Base-by-base conservation (phyloP, 1,140 invertebrate genomes). In the Zophobas morio region DNA sequence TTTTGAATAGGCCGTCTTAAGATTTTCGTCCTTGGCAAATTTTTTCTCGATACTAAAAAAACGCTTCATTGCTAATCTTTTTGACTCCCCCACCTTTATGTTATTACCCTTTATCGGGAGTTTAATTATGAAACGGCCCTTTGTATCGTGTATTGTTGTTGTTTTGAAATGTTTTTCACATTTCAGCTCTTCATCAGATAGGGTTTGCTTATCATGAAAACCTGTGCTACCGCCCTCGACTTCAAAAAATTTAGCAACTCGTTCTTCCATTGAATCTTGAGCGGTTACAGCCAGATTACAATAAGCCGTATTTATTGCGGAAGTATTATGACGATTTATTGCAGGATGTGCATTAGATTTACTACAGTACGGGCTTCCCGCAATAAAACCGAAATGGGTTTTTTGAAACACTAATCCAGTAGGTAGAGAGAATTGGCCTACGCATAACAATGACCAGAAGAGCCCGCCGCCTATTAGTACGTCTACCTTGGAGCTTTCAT, bases 51-150 rank as follows among this genome's bases (percentile, higher is more conserved):
- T 57, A 49, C 54, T 66, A 1, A 81, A 60, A 78, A 86, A 84
- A 8, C 82, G 76, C 60, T 78, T 82, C 66, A 78, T 78, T 5
- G 84, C 85, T n/a, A 81, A 8, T 6, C 54, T 37, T 60, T 80
- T 82, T 8, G 85, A 86, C 63, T 85, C 78, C 46, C 85, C 83
- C 2, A 85, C 72, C 33, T 83, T 75, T 46, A 6, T 3, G 5
- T 5, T n/a, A n/a, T 51, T 51, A n/a, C 20, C 20, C 34, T 80
- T 84, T 1, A 87, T 79, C 1, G 86, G 85, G 35, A 85, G 75
- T 8, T 70, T 53, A 1, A 87, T 85, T 5, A 82, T 81, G 78
- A 84, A 87, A 35, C 82, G 76, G 36, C 85, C 84, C 32, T 72
- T 42, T 36, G 35, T 20, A 60, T 79, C 46, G 56, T 81, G 75